Conservation (phyloP, 2,113 vertebrate genomes). For the Oryzias curvinotus region DNA sequence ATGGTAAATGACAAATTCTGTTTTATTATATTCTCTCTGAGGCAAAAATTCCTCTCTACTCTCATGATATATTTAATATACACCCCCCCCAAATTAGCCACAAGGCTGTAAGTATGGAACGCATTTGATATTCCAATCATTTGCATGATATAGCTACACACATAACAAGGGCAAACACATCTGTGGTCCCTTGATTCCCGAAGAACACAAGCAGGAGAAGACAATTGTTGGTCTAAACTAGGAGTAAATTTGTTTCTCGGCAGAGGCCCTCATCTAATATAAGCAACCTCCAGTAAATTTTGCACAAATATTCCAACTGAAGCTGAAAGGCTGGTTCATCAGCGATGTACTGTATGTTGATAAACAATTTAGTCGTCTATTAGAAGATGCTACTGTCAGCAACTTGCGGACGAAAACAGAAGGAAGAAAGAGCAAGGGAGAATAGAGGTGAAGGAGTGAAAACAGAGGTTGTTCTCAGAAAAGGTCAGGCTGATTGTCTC, state of each 20-base stretch:
- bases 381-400: constrained; percentile 44
- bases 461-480: constrained; percentile 70
- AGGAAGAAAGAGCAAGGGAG: constrained; percentile 11
- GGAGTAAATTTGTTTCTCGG: constrained; percentile 47
- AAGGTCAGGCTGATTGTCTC: constrained; percentile 82
- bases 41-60: constrained; percentile 30
- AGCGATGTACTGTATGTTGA: constrained; percentile 39
- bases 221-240: constrained; percentile 61
- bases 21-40: constrained; percentile 30
- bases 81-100: constrained; percentile 61
- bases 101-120: constrained; percentile 50
- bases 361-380: constrained; percentile 53
- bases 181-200: constrained; percentile 66
- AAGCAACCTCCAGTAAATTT: constrained; percentile 51
- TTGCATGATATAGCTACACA: constrained; percentile 61
- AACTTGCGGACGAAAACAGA: constrained; percentile 15
- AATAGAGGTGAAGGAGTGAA: constrained; percentile 62
- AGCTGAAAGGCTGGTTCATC: constrained; percentile 52
- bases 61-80: constrained; percentile 58
- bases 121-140: constrained; percentile 70
- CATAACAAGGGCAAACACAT: constrained; percentile 61
- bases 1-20: constrained; percentile 45
- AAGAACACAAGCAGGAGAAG: constrained; percentile 60
- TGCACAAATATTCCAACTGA: constrained; percentile 61
- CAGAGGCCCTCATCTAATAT: constrained; percentile 51